Conservation (phyloP, 2,797 vertebrate species). For the Gallinago nigripennis region DNA sequence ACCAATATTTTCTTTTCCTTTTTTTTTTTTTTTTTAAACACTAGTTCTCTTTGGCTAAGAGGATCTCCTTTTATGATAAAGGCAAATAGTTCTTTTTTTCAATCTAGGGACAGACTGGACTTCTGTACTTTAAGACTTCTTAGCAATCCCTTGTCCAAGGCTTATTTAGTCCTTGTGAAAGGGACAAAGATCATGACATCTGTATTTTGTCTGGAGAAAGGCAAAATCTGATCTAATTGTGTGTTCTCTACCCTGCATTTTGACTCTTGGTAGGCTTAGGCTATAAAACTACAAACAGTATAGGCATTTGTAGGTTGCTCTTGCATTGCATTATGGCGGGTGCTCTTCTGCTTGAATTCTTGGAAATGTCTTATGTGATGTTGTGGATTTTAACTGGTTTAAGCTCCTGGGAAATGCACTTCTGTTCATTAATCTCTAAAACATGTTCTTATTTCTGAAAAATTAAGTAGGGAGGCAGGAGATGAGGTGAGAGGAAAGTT, state of each 20-base stretch:
- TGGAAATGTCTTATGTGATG: background rate
- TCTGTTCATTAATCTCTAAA: background rate
- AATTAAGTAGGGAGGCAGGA: background rate
- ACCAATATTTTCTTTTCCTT: background rate
- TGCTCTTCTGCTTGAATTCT: background rate
- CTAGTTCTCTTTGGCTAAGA: background rate
- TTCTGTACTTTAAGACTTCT: background rate
- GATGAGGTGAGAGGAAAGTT: background rate
- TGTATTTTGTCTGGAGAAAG: constrained; percentile 23
- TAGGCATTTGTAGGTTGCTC: background rate
- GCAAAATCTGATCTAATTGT: background rate
- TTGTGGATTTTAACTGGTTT: constrained; percentile 13
- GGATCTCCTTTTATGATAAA: background rate
- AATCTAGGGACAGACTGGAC: background rate
- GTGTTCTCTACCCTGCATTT: background rate
- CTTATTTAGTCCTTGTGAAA: background rate
- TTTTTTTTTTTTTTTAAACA: background rate
- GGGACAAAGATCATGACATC: constrained; percentile 1
- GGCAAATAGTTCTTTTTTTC: background rate
- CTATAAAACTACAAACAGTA: background rate
- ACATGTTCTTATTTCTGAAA: background rate
- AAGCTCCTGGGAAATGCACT: background rate
- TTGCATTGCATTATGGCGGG: accelerated
- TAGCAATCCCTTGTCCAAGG: background rate
- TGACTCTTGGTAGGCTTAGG: background rate